Base-by-base conservation (phyloP, 2,888 invertebrate genomes). In the Cremastinae sp. region DNA sequence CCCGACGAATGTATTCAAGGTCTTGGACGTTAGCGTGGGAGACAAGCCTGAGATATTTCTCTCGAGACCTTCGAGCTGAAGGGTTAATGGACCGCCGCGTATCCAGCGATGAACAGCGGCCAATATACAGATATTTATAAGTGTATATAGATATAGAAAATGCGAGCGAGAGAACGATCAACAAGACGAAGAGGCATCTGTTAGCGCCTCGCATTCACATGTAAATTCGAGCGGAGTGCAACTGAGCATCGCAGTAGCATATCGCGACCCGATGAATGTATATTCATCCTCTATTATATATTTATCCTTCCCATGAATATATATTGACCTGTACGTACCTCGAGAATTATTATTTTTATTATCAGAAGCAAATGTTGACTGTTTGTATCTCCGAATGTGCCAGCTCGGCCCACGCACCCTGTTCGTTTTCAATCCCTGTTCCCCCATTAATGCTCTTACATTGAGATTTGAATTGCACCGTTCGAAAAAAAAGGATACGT, bases 131-230 rank as follows among this genome's bases (percentile, higher is more conserved):
- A 56, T 20, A 41, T 41, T 35, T 5, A 28, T 28, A n/a, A 51
- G 14, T 1, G 1, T 56, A 35, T 66, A 59, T 59, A 59, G 8
- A 20, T 58, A 68, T 59, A 71, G 65, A 14, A 43, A 3, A 5
- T 28, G 5, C 28, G 28, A 28, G 28, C 22, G 43, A 18, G 39
- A 43, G 14, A 5, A 62, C 47, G 66, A 68, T 37, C 41, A 72
- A 49, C 62, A 72, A 39, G 62, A 69, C 82, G 80, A 83, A 83
- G 84, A 80, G 82, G 86, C 82, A 83, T 86, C 87, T 87, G 86
- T 87, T 87, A 86, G 86, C 87, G 87, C 84, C 85, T 81, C 81
- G 83, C 84, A 87, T 87, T 87, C 86, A 85, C 84, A 87, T 87
- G 87, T 86, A 87, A 87, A 87, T 87, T 12, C 84, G 83, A 86